Conservation (phyloP, 2,888 invertebrate species). For the Napeogenes inachia region DNA sequence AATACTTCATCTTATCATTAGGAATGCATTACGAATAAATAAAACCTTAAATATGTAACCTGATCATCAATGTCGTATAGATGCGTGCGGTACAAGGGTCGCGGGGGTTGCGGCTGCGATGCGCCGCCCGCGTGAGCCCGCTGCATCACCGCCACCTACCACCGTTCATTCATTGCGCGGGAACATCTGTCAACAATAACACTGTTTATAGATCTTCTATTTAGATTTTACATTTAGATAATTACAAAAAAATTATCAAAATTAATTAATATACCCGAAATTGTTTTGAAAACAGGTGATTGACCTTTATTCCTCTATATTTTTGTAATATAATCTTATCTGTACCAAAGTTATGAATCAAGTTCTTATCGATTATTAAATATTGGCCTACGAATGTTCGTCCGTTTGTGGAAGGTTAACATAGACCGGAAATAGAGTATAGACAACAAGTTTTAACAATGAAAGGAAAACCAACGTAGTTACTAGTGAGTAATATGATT, state of each 20-base stretch:
- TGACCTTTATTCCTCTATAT: no score
- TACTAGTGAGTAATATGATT: no score
- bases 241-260: no score
- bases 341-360: neutral
- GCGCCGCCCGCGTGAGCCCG: slow-evolving; percentile 70
- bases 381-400: neutral
- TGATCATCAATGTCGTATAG: slow-evolving; percentile 73
- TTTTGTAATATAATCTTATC: no score
- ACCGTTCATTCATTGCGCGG: slow-evolving; percentile 59
- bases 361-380: slow-evolving; percentile 3
- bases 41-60: slow-evolving; percentile 38
- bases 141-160: slow-evolving; percentile 75
- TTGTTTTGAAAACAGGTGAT: no score
- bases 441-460: no score
- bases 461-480: no score
- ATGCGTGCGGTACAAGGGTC: slow-evolving; percentile 52
- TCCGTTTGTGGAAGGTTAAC: no score
- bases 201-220: neutral
- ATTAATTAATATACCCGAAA: no score
- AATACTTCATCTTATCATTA: no score
- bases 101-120: slow-evolving; percentile 63
- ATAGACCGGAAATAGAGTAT: no score
- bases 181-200: slow-evolving; percentile 34
- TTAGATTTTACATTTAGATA: neutral
- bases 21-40: no score